phyloP scores from a whole-genome alignment of 1,140 invertebrate species.

The Saccostrea echinata region DNA sequence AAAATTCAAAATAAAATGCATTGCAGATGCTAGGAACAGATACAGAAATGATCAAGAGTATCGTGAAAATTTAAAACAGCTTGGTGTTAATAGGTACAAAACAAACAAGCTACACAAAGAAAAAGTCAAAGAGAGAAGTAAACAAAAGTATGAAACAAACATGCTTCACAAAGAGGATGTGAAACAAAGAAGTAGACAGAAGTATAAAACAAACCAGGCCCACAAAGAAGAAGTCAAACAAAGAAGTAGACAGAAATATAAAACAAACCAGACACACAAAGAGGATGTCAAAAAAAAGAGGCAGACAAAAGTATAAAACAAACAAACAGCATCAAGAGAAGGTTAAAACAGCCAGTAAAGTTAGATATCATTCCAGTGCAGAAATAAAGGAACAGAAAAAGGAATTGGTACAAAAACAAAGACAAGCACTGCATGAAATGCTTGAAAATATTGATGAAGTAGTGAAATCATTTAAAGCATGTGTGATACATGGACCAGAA shows the following conservation, averaged over 20 bases:
- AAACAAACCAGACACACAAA: neutral
- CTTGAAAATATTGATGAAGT: neutral
- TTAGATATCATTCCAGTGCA: neutral
- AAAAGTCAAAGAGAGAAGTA: too few species aligned
- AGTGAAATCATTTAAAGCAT: neutral
- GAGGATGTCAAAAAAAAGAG: neutral
- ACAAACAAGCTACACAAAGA: too few species aligned
- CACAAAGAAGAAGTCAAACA: too few species aligned
- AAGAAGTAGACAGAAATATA: neutral
- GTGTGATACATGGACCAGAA: neutral
- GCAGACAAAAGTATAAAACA: neutral
- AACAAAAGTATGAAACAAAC: neutral
- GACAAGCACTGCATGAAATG: neutral
- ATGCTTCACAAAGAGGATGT: neutral
- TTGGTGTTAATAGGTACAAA: too few species aligned
- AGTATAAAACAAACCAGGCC: too few species aligned
- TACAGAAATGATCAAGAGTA: too few species aligned
- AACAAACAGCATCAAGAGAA: conserved; percentile 13
- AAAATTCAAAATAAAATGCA: too few species aligned
- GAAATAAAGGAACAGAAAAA: neutral
- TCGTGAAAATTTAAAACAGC: neutral
- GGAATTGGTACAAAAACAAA: neutral
- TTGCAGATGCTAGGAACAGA: too few species aligned
- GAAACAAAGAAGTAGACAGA: neutral
- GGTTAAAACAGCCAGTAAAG: neutral